Base-by-base conservation (phyloP, 1,140 invertebrate genomes). In the Phenacoccus solenopsis region DNA sequence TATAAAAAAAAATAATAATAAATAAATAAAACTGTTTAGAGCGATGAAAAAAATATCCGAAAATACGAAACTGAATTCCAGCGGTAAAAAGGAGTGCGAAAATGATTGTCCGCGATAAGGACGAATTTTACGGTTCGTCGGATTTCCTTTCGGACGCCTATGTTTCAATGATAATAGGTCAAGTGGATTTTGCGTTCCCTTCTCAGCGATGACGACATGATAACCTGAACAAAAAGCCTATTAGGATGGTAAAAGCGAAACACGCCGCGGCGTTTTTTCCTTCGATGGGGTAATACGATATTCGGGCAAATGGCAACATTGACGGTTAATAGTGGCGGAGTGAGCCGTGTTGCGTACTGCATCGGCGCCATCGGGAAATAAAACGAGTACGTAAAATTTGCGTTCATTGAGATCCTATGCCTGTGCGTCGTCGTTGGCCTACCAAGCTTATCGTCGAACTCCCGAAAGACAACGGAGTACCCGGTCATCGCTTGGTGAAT, bases 81-180 rank as follows among this genome's bases (percentile, higher is more conserved):
- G n/a, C n/a, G n/a, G n/a, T n/a, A n/a, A n/a, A n/a, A n/a, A n/a
- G n/a, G n/a, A n/a, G n/a, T n/a, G n/a, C n/a, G n/a, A n/a, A n/a
- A n/a, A n/a, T n/a, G n/a, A n/a, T n/a, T n/a, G n/a, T n/a, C n/a
- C n/a, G n/a, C n/a, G n/a, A n/a, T 49, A 49, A 49, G 38, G 38
- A 49, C 38, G 20, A 49, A 49, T 49, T 49, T 49, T 49, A 49
- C 38, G 38, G 38, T 49, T 49, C 38, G 38, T 49, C 38, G 38
- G 20, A n/a, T n/a, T 49, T 49, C 38, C 5, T 9, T 49, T n/a
- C n/a, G 38, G 38, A 49, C 38, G 38, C 38, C 38, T 49, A 49
- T 49, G 38, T 49, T 49, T 49, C 38, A 49, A 49, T 49, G 38
- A 49, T 49, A 49, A 49, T 49, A 49, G 38, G 38, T 49, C 38